Percentiles rank a stretch among this genome's conserved stretches.
Evolutionary conservation across 2,113 vertebrate species (phyloP).

Genomic region (Protobothrops flavoviridis): DNA sequence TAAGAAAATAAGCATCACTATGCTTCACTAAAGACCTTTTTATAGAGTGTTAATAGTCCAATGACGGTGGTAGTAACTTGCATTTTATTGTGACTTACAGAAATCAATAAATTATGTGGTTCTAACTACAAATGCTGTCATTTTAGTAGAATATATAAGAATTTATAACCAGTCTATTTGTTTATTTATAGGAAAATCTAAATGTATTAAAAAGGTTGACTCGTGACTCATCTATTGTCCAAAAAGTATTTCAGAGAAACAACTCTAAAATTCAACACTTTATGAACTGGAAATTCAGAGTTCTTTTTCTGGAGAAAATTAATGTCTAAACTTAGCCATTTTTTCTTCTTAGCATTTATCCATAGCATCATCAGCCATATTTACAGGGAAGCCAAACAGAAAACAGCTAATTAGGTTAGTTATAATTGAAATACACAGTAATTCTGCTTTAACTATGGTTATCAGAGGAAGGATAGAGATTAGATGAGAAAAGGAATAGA

Average conservation of each 20-base stretch:
- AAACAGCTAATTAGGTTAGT: neutral
- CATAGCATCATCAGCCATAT: neutral
- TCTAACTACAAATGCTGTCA: slow-evolving; percentile 39
- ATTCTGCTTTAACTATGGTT: neutral
- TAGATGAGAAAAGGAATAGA: neutral
- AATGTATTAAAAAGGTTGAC: neutral
- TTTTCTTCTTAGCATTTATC: neutral
- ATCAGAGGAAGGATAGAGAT: neutral
- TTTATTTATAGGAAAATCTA: slow-evolving; percentile 16
- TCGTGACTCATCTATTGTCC: neutral
- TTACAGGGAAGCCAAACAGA: neutral
- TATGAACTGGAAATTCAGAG: neutral
- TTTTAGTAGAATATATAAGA: slow-evolving; percentile 27
- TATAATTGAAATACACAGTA: neutral
- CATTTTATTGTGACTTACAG: slow-evolving; percentile 46
- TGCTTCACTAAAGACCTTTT: slow-evolving; percentile 26
- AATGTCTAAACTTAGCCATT: slow-evolving; percentile 3
- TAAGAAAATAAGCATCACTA: slow-evolving; percentile 17
- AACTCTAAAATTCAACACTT: neutral
- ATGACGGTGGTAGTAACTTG: slow-evolving; percentile 39
- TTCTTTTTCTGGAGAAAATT: neutral
- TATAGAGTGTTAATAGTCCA: slow-evolving; percentile 29
- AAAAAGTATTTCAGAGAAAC: neutral
- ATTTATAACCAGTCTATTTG: slow-evolving; percentile 14
- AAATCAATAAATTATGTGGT: slow-evolving; percentile 47